These are phyloP conservation scores for Polia nebulosa DNA, from an alignment of 2,888 invertebrate genomes.

Conservation along the genomic window DNA sequence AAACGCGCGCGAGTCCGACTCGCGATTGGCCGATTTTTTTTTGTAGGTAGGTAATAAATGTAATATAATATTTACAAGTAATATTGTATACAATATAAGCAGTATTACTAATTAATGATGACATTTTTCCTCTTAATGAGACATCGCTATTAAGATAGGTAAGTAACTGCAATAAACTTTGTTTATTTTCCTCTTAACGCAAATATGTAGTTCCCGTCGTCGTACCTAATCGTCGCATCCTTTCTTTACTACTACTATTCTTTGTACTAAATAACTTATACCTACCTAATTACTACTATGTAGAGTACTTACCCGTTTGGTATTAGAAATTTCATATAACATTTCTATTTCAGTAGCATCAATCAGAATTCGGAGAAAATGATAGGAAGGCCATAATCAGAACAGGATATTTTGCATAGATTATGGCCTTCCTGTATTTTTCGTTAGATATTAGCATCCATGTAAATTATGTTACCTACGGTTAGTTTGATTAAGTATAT, in stretches of 20 bases:
- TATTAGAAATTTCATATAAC: not conserved
- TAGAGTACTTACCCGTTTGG: not conserved
- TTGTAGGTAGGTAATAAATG: not conserved
- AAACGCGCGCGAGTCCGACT: too few species aligned
- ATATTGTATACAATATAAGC: conserved; percentile 2
- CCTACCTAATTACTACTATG: not conserved
- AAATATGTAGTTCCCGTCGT: too few species aligned
- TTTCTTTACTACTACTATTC: not conserved
- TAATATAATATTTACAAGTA: conserved; percentile 17
- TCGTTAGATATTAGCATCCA: too few species aligned
- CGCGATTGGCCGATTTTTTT: not conserved
- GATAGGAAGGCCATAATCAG: not conserved
- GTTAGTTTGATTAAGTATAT: too few species aligned
- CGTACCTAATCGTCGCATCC: not conserved
- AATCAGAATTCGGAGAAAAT: not conserved
- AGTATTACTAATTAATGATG: conserved; percentile 41
- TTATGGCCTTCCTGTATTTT: too few species aligned
- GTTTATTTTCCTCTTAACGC: conserved; percentile 54
- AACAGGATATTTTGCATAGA: too few species aligned
- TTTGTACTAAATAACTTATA: not conserved
- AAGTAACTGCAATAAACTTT: conserved; percentile 22
- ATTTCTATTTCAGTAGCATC: too few species aligned
- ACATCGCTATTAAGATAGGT: conserved; percentile 21
- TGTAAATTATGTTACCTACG: too few species aligned
- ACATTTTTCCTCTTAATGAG: conserved; percentile 49